A percentile compares a stretch with the other conserved stretches of the same genome.
These are phyloP conservation scores for Noctua pronuba DNA, from an alignment of 2,888 invertebrate genomes.

Conservation along the genomic window DNA sequence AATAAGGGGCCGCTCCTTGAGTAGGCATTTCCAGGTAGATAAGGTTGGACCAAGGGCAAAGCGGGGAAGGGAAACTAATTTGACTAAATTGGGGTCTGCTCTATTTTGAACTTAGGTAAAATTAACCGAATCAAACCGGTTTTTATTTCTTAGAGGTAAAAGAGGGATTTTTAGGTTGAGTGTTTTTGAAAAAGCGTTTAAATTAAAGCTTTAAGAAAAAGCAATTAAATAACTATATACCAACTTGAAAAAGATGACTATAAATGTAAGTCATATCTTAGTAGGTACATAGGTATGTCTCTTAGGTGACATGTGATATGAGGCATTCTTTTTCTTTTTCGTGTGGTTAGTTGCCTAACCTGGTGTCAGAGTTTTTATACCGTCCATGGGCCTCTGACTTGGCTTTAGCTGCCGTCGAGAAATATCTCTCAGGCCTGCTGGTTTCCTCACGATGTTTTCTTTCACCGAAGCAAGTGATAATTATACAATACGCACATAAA, in stretches of 20 bases:
- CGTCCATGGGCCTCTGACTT: too few species aligned
- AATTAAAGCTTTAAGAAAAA: too few species aligned
- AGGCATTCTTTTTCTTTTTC: not conserved
- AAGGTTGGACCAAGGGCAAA: constrained; percentile 18
- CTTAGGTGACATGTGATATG: not conserved
- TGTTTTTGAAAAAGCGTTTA: not conserved
- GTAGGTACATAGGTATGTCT: not conserved
- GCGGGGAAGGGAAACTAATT: constrained; percentile 22
- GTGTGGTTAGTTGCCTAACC: too few species aligned
- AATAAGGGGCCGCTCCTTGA: constrained; percentile 58
- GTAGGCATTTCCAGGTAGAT: constrained; percentile 56
- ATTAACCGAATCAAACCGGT: not conserved
- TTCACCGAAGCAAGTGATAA: too few species aligned
- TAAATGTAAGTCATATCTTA: not conserved
- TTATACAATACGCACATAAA: too few species aligned
- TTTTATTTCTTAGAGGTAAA: not conserved
- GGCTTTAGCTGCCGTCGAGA: too few species aligned
- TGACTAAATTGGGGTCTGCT: constrained; percentile 39
- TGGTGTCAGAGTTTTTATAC: too few species aligned
- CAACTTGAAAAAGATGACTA: not conserved
- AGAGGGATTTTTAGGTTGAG: not conserved
- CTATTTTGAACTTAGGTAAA: not conserved
- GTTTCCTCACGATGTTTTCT: too few species aligned
- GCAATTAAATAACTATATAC: not conserved
- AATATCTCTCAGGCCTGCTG: too few species aligned